Percentiles rank a stretch among this genome's conserved stretches.
Evolutionary conservation across 1,140 invertebrate species (phyloP).

Genomic region (Pachyrhynchus sulphureomaculatus): DNA sequence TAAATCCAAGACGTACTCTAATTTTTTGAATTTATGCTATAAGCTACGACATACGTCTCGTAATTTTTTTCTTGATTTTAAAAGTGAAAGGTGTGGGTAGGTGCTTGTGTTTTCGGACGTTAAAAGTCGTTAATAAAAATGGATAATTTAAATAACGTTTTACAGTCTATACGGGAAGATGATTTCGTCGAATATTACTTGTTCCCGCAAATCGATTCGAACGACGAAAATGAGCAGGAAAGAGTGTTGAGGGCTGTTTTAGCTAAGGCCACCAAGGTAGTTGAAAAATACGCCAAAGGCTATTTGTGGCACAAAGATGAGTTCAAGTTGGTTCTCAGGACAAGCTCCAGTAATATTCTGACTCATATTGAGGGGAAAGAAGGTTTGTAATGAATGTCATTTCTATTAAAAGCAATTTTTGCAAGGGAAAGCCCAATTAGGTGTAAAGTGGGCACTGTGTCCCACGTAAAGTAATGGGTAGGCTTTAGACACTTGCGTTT

Average conservation of each 20-base stretch:
- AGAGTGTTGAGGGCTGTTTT: conserved; percentile 50
- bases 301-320: conserved; percentile 73
- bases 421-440: no score
- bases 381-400: conserved; percentile 43
- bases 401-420: no score
- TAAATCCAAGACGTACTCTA: no score
- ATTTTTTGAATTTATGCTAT: no score
- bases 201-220: conserved; percentile 55
- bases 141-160: conserved; percentile 37
- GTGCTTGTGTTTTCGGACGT: not conserved
- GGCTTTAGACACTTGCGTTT: no score
- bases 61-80: no score
- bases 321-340: conserved; percentile 57
- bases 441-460: no score
- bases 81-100: not conserved
- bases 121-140: conserved; percentile 8
- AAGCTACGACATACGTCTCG: no score
- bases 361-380: conserved; percentile 52
- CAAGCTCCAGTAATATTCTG: conserved; percentile 50
- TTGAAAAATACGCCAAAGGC: conserved; percentile 49
- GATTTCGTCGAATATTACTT: conserved; percentile 71
- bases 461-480: no score
- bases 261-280: conserved; percentile 51
- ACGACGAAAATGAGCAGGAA: conserved; percentile 37
- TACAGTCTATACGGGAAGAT: conserved; percentile 61